These are phyloP conservation scores for Miichthys miiuy DNA, from an alignment of 2,797 vertebrate genomes.

Conservation along the genomic window DNA sequence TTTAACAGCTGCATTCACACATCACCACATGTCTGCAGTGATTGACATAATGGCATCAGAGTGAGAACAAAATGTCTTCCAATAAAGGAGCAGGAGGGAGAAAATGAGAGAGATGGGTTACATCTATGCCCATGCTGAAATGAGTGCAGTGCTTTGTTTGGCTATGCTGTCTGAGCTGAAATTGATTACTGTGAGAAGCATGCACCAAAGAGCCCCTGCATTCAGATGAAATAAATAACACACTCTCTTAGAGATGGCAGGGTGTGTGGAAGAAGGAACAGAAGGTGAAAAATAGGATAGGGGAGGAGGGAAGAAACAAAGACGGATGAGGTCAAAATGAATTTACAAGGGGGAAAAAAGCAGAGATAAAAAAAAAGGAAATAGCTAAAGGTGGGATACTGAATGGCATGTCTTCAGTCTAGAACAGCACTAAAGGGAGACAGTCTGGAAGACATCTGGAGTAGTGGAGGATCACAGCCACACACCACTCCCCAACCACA, in stretches of 20 bases:
- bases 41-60: conserved; percentile 85
- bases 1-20: conserved; percentile 83
- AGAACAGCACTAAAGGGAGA: conserved; percentile 51
- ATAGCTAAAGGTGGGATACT: conserved; percentile 45
- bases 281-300: conserved; percentile 65
- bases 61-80: conserved; percentile 87
- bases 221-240: conserved; percentile 86
- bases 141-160: conserved; percentile 82
- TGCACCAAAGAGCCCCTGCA: conserved; percentile 78
- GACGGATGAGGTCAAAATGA: conserved; percentile 73
- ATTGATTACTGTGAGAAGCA: conserved; percentile 86
- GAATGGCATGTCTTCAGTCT: conserved; percentile 60
- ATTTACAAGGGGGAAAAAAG: conserved; percentile 57
- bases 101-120: conserved; percentile 77
- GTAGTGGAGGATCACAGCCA: conserved; percentile 68
- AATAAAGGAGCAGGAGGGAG: conserved; percentile 75
- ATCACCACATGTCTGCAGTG: conserved; percentile 79
- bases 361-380: conserved; percentile 38
- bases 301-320: conserved; percentile 63
- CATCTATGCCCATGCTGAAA: conserved; percentile 76
- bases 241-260: conserved; percentile 68
- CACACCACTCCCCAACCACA: conserved; percentile 76
- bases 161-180: conserved; percentile 85
- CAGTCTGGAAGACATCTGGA: conserved; percentile 77
- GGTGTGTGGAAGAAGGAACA: conserved; percentile 61